Evolutionary conservation across 2,113 vertebrate genomes (phyloP), one percentile per base, ranked within the genome.

Genomic region (Meleagris gallopavo): DNA sequence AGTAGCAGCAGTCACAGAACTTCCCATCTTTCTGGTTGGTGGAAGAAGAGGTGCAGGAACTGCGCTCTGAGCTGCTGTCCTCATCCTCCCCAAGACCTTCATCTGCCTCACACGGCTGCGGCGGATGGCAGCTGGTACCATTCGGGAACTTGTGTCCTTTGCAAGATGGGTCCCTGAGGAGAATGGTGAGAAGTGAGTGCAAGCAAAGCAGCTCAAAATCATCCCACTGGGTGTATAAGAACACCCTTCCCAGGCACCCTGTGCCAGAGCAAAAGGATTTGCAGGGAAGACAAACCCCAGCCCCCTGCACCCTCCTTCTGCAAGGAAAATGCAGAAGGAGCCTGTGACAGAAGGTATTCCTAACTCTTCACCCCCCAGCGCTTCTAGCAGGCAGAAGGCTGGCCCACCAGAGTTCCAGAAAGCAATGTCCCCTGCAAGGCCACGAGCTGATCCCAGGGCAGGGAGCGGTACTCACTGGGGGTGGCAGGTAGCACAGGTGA

Each of bases 1-100:
- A 99, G 98, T 99, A 99, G 98, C 99, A 99, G 98, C 99, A 99
- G 97, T 99, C 99, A 32, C 99, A 99, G 98, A 99, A 99, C 95
- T 99, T 99, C 89, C 99, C 99, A 0, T 99, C 99, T 97, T 99
- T 98, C 98, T 99, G 99, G 95, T 99, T 99, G 84, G 98, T 99
- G 87, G 99, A 99, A 55, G 99, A 99, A 2, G 99, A 99, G 45
- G 99, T 99, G 71, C 99, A 99, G 90, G 99, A 99, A 97, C 99
- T 99, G 83, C 98, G 99, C 96, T 99, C 99, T 0, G 99, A 99
- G 98, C 99, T 99, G 97, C 99, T 99, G 97, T 99, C 99, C 97
- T 99, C 99, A 15, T 99, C 99, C 94, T 99, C 99, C 4, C 98
- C 98, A 0, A 98, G 98, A 19, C 98, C 99, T 87, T 99, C 99